Percentiles rank a stretch among this genome's conserved stretches.
phyloP scores from a whole-genome alignment of 2,113 vertebrate genomes.

The Nibea coibor region DNA sequence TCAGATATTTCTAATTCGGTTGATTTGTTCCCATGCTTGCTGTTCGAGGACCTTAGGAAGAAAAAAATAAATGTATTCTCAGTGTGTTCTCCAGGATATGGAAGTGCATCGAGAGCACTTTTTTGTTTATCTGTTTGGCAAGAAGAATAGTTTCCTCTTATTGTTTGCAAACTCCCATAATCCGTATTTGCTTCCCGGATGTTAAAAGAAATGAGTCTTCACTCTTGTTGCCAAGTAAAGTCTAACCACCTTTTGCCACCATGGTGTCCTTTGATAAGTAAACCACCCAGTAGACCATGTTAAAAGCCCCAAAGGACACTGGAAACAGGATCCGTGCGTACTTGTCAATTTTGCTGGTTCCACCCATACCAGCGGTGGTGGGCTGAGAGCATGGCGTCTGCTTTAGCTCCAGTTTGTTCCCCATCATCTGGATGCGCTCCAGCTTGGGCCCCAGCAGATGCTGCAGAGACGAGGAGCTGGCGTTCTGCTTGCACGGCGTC shows the following conservation, averaged over 20 bases:
- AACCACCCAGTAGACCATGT: constrained; percentile 99
- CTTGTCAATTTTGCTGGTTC: constrained; percentile 99
- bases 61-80: constrained; percentile 47
- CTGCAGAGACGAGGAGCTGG: constrained; percentile 85
- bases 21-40: constrained; percentile 64
- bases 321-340: constrained; percentile 99
- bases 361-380: constrained; percentile 83
- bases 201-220: constrained; percentile 26
- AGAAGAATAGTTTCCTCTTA: constrained; percentile 46
- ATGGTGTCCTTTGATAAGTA: constrained; percentile 98
- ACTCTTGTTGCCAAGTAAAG: neutral
- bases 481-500: constrained; percentile 77
- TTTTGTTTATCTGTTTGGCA: constrained; percentile 55
- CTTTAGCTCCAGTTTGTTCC: constrained; percentile 86
- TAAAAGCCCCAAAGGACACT: constrained; percentile 97
- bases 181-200: constrained; percentile 35
- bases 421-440: constrained; percentile 89
- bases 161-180: constrained; percentile 51
- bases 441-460: constrained; percentile 90
- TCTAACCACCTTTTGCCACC: constrained; percentile 90
- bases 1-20: constrained; percentile 56
- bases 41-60: constrained; percentile 47
- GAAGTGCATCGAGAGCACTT: constrained; percentile 45
- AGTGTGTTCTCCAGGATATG: constrained; percentile 36
- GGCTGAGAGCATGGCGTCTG: constrained; percentile 83